Conservation (phyloP, 2,888 invertebrate genomes). For the Hipparchia sbordonii region DNA sequence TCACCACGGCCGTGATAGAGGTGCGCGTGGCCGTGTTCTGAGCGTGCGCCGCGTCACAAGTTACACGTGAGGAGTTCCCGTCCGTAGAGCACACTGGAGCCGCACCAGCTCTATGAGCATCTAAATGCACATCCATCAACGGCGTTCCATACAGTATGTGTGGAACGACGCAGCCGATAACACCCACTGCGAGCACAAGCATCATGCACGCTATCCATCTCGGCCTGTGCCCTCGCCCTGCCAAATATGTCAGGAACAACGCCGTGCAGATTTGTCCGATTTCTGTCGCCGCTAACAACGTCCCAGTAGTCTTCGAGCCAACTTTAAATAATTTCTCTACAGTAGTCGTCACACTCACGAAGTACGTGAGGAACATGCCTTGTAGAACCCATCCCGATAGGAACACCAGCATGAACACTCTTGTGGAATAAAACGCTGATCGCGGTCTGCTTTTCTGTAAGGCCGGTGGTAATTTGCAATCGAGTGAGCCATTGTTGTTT, state of each 20-base stretch:
- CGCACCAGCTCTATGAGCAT: conserved; percentile 64
- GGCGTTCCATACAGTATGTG: conserved; percentile 93
- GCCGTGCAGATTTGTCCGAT: conserved; percentile 97
- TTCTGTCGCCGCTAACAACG: conserved; percentile 95
- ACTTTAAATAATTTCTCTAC: conserved; percentile 96
- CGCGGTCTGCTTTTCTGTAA: conserved; percentile 84
- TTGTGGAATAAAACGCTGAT: conserved; percentile 90
- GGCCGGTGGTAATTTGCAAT: conserved; percentile 86
- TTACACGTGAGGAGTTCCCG: conserved; percentile 51
- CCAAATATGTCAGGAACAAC: conserved; percentile 93
- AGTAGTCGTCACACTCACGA: conserved; percentile 96
- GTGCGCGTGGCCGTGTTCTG: conserved; percentile 87
- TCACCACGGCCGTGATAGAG: conserved; percentile 90
- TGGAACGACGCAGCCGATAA: conserved; percentile 93
- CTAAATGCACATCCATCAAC: conserved; percentile 80
- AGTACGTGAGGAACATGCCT: conserved; percentile 97
- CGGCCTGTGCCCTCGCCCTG: conserved; percentile 95
- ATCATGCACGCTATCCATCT: conserved; percentile 97
- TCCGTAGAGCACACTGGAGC: conserved; percentile 61
- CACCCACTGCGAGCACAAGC: conserved; percentile 93
- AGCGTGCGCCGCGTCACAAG: conserved; percentile 84
- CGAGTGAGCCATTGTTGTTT: conserved; percentile 89
- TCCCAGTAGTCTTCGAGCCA: conserved; percentile 94
- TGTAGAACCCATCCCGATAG: conserved; percentile 93
- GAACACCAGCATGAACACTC: conserved; percentile 94